These are phyloP conservation scores for Etheostoma cragini DNA, from an alignment of 2,113 vertebrate genomes.

Conservation along the genomic window DNA sequence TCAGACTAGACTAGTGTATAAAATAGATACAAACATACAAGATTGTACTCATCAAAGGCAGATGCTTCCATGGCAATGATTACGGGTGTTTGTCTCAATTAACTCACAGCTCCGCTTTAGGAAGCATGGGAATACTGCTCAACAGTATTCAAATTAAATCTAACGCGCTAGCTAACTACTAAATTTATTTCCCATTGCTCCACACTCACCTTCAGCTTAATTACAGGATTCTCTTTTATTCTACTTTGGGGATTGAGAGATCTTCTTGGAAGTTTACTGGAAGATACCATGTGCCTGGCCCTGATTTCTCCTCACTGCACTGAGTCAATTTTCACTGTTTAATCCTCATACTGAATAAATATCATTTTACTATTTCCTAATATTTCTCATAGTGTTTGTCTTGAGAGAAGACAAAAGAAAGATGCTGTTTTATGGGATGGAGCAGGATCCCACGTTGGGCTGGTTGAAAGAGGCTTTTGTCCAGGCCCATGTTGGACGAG, in stretches of 20 bases:
- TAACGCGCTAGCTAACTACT: constrained; percentile 64
- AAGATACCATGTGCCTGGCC: constrained; percentile 30
- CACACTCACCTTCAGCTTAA: constrained; percentile 68
- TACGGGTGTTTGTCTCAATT: constrained; percentile 61
- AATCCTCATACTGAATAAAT: constrained; percentile 19
- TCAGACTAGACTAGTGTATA: not conserved
- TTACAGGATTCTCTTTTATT: constrained; percentile 58
- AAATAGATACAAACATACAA: not conserved
- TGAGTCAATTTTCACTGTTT: not conserved
- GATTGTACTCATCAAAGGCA: constrained; percentile 4
- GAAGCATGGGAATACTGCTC: constrained; percentile 56
- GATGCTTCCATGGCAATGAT: constrained; percentile 47
- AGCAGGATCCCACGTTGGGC: not conserved
- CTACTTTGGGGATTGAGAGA: constrained; percentile 46
- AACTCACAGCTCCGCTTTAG: constrained; percentile 43
- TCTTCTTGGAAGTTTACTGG: constrained; percentile 62
- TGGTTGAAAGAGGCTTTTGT: constrained; percentile 58
- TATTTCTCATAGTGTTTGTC: constrained; percentile 18
- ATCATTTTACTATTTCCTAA: constrained; percentile 12
- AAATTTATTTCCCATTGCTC: constrained; percentile 61
- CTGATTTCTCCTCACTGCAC: constrained; percentile 28
- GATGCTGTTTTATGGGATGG: constrained; percentile 7
- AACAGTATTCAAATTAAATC: constrained; percentile 57
- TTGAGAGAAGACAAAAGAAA: constrained; percentile 3
- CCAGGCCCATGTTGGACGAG: constrained; percentile 32